Conservation (phyloP, 2,113 vertebrate species). For the Ursus arctos region DNA sequence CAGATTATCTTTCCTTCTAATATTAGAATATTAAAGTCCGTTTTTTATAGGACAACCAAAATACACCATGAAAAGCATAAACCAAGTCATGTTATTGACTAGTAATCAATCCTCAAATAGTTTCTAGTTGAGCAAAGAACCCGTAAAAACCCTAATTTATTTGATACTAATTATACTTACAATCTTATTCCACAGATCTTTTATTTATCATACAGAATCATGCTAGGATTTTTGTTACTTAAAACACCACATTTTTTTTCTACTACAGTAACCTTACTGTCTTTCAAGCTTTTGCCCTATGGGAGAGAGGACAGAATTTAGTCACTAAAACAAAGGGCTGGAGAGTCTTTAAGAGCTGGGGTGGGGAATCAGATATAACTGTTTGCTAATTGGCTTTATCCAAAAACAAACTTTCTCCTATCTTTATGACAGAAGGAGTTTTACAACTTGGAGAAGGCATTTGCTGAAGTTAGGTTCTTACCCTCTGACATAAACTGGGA, state of each 20-base stretch:
- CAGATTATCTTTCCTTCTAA: background rate
- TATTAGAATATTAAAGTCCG: background rate
- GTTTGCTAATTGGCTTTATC: background rate
- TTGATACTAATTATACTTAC: background rate
- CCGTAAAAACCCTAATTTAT: background rate
- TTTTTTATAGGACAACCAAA: background rate
- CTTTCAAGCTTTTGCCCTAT: background rate
- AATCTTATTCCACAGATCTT: background rate
- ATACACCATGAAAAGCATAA: background rate
- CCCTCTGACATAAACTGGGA: background rate
- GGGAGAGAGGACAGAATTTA: background rate
- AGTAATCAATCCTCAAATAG: background rate
- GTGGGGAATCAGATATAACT: background rate
- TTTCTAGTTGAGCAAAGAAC: background rate
- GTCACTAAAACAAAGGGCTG: background rate
- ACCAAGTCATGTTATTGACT: background rate
- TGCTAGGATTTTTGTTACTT: background rate
- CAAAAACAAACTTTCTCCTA: background rate
- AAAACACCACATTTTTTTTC: background rate
- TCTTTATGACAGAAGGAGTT: background rate
- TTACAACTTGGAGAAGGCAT: background rate
- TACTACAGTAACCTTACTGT: background rate
- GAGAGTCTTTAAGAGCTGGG: background rate
- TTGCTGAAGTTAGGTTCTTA: background rate
- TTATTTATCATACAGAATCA: background rate